A percentile compares a stretch with the other conserved stretches of the same genome.
Evolutionary conservation across 1,140 invertebrate species (phyloP).

Genomic region (Bombus terrestris): DNA sequence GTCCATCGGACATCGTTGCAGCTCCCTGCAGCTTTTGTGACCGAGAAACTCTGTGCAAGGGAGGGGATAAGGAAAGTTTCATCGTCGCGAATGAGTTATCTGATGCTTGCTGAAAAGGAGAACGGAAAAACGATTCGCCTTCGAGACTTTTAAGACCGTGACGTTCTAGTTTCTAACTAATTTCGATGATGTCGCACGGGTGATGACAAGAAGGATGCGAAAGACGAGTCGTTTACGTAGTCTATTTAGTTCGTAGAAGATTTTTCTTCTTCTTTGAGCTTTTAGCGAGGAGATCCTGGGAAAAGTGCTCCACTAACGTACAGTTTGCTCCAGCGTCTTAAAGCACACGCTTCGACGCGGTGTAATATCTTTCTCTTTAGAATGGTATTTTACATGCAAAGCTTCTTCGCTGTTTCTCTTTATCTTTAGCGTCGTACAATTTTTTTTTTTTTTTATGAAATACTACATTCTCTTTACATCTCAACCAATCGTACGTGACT

Average conservation of each 20-base stretch:
- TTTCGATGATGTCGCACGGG: conserved; percentile 29
- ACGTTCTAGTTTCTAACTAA: conserved; percentile 17
- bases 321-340: too few relatives aligned
- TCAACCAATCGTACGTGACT: neutral
- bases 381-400: neutral
- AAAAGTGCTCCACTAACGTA: neutral
- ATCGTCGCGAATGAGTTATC: conserved; percentile 49
- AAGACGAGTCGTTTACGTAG: neutral
- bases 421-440: neutral
- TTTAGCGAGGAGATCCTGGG: neutral
- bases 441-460: neutral
- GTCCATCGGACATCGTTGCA: conserved; percentile 31
- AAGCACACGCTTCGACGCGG: neutral
- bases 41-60: neutral
- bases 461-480: neutral
- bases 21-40: conserved; percentile 9
- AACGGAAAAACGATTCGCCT: conserved; percentile 36
- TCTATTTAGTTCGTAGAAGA: neutral
- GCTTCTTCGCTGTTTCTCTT: neutral
- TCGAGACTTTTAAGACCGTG: conserved; percentile 4
- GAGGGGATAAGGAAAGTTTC: conserved; percentile 37
- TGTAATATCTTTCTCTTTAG: neutral
- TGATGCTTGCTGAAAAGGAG: conserved; percentile 38
- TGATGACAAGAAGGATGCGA: too few relatives aligned
- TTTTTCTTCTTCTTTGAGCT: neutral